These are phyloP conservation scores for Crocallis elinguaria DNA, from an alignment of 2,888 invertebrate genomes.

Conservation along the genomic window DNA sequence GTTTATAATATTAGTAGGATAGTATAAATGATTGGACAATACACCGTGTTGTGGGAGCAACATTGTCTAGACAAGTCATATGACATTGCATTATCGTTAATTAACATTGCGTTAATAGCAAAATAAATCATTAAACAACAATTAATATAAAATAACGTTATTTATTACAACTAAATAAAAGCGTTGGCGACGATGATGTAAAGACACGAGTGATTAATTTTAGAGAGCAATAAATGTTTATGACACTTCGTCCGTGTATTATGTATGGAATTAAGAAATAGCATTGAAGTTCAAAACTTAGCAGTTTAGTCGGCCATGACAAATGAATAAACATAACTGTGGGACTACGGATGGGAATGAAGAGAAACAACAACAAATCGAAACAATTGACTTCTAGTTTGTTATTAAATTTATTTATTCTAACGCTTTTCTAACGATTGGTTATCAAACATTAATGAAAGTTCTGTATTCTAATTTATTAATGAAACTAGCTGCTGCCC, in stretches of 20 bases:
- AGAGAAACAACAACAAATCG: no score
- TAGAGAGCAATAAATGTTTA: slow-evolving; percentile 63
- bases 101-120: not conserved
- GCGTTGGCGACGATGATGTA: slow-evolving; percentile 53
- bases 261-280: slow-evolving; percentile 54
- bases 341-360: slow-evolving; percentile 25
- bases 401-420: no score
- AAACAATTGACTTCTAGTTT: no score
- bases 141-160: slow-evolving; percentile 15
- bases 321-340: slow-evolving; percentile 37
- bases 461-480: no score
- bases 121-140: slow-evolving; percentile 20
- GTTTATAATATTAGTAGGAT: no score
- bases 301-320: slow-evolving; percentile 45
- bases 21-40: no score
- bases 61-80: slow-evolving; percentile 11
- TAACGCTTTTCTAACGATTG: no score
- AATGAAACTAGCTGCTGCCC: no score
- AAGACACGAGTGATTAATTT: slow-evolving; percentile 57
- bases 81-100: slow-evolving; percentile 5
- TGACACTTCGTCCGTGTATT: slow-evolving; percentile 41
- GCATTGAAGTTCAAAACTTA: slow-evolving; percentile 47
- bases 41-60: slow-evolving; percentile 9
- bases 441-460: no score
- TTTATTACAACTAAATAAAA: slow-evolving; percentile 17